phyloP scores from a whole-genome alignment of 2,797 vertebrate species.

The Bovichtus variegatus region DNA sequence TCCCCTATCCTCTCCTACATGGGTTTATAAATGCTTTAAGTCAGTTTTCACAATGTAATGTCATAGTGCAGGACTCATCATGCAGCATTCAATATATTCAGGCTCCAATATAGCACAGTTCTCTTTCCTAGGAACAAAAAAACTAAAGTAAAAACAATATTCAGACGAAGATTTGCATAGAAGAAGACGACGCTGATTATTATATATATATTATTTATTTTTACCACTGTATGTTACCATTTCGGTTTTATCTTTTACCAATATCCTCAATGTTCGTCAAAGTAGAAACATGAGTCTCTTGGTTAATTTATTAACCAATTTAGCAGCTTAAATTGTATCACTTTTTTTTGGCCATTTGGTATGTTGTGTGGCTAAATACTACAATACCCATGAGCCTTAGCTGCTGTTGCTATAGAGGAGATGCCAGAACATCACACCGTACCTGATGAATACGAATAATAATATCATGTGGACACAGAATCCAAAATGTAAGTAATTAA shows the following conservation, averaged over 20 bases:
- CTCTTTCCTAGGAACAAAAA: not conserved
- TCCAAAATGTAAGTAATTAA: not conserved
- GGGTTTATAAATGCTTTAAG: not conserved
- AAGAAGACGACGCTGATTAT: not conserved
- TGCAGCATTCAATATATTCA: not conserved
- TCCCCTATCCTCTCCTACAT: no score
- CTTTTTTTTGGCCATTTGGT: not conserved
- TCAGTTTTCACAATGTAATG: not conserved
- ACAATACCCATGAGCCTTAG: not conserved
- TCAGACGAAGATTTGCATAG: not conserved
- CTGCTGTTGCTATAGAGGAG: not conserved
- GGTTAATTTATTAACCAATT: not conserved
- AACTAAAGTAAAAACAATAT: not conserved
- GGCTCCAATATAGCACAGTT: no score
- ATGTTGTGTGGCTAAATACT: not conserved
- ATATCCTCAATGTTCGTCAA: not conserved
- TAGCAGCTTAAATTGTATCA: not conserved
- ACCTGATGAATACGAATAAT: not conserved
- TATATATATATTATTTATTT: not conserved
- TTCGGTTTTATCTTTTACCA: not conserved
- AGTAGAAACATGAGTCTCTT: not conserved
- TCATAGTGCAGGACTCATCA: not conserved
- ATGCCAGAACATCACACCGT: not conserved
- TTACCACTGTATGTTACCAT: not conserved
- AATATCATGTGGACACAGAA: no score